phyloP scores from a whole-genome alignment of 1,140 invertebrate genomes.

The Euura lappo region DNA sequence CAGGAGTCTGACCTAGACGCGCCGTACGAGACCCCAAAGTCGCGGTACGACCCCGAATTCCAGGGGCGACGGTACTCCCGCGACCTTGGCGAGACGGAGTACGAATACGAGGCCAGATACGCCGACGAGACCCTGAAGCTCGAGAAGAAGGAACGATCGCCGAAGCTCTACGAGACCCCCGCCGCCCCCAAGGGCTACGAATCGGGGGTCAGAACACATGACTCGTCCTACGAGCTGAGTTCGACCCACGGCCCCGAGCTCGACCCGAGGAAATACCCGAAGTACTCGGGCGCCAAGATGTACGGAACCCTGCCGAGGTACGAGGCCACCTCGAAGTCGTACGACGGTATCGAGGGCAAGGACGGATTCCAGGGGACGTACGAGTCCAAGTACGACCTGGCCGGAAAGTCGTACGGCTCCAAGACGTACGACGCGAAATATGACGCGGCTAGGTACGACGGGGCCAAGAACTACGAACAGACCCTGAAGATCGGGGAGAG shows the following conservation, averaged over 20 bases:
- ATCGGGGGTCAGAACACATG: constrained; percentile 54
- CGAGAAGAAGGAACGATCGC: constrained; percentile 49
- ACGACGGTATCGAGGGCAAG: constrained; percentile 25
- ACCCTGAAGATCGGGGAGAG: constrained; percentile 55
- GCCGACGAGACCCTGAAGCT: constrained; percentile 54
- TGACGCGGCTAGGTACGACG: constrained; percentile 45
- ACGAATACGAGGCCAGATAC: constrained; percentile 51
- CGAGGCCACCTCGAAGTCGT: constrained; percentile 42
- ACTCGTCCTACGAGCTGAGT: constrained; percentile 50
- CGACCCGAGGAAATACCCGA: constrained; percentile 40
- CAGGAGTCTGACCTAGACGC: constrained; percentile 56
- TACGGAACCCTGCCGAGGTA: constrained; percentile 56
- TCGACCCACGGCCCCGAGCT: constrained; percentile 33
- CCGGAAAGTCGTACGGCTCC: constrained; percentile 38
- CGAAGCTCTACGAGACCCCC: constrained; percentile 41
- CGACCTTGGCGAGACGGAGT: constrained; percentile 44
- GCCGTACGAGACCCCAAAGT: constrained; percentile 41
- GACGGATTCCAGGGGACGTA: constrained; percentile 38
- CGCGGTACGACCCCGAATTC: constrained; percentile 39
- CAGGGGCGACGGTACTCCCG: constrained; percentile 50
- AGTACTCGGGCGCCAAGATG: constrained; percentile 42
- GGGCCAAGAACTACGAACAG: constrained; percentile 53
- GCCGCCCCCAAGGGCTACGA: constrained; percentile 49
- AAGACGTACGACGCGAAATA: constrained; percentile 58
- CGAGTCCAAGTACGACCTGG: constrained; percentile 40